phyloP scores from a whole-genome alignment of 1,140 invertebrate species.

The Maniola jurtina region DNA sequence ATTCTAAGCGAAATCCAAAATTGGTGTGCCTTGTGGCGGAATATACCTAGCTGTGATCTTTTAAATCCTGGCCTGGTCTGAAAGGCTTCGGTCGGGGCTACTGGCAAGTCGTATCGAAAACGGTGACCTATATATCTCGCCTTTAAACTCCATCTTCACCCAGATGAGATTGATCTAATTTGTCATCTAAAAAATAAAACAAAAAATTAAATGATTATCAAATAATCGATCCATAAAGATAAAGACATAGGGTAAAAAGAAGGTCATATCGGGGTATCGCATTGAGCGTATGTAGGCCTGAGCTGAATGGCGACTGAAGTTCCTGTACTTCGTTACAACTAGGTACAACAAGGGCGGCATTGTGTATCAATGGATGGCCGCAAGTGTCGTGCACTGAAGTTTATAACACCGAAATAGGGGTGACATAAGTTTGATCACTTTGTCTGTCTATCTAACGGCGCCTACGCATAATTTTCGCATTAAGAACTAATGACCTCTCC shows the following conservation, averaged over 20 bases:
- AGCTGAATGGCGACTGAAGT: slow-evolving; percentile 48
- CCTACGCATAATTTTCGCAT: no score
- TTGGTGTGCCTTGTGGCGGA: not conserved
- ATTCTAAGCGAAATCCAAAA: not conserved
- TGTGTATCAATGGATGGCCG: slow-evolving; percentile 8
- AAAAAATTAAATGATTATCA: no score
- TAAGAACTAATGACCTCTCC: no score
- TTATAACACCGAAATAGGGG: no score
- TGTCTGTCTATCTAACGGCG: no score
- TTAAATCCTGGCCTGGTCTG: no score
- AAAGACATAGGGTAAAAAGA: slow-evolving; percentile 8
- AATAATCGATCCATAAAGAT: slow-evolving; percentile 30
- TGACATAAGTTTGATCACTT: no score
- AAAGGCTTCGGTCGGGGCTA: no score
- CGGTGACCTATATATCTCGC: no score
- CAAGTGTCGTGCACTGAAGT: not conserved
- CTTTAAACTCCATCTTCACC: no score
- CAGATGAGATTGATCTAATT: no score
- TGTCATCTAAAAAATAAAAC: not conserved
- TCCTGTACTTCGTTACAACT: slow-evolving; percentile 56
- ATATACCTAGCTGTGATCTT: not conserved
- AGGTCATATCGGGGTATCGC: slow-evolving; percentile 15
- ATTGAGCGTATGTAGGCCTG: slow-evolving; percentile 45
- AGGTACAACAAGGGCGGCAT: slow-evolving; percentile 17
- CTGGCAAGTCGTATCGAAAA: no score